Evolutionary conservation across 2,113 vertebrate genomes (phyloP).

Genomic region (Tyrannus savana): DNA sequence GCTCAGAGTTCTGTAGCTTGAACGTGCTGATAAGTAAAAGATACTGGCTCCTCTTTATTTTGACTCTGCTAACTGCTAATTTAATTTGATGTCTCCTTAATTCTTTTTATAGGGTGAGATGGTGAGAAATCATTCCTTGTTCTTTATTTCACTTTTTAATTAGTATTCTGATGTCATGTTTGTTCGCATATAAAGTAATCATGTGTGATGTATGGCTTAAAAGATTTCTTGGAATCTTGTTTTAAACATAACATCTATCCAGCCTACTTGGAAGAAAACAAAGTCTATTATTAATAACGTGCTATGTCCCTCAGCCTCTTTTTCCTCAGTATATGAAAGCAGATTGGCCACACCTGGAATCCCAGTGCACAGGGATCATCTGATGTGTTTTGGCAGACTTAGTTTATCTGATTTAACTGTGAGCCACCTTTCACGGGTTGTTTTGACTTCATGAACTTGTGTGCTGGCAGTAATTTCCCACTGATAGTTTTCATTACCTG

Average conservation of each 20-base stretch:
- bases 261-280: neutral
- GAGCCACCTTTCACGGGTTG: neutral
- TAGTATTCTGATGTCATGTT: neutral
- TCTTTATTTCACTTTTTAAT: neutral
- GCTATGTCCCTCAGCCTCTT: neutral
- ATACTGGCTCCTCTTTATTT: neutral
- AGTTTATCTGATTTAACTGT: neutral
- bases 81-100: neutral
- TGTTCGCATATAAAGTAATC: neutral
- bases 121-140: neutral
- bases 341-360: neutral
- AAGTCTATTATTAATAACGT: neutral
- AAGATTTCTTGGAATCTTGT: neutral
- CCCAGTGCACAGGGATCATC: neutral
- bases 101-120: neutral
- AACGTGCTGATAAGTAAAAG: neutral
- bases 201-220: neutral
- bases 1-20: neutral
- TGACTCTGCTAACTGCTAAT: neutral
- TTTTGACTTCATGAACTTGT: neutral
- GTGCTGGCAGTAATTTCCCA: neutral
- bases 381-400: neutral
- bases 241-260: neutral
- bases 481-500: neutral
- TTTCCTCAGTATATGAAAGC: neutral